Base-by-base conservation (phyloP, 2,113 vertebrate species). In the Spilogale gracilis region DNA sequence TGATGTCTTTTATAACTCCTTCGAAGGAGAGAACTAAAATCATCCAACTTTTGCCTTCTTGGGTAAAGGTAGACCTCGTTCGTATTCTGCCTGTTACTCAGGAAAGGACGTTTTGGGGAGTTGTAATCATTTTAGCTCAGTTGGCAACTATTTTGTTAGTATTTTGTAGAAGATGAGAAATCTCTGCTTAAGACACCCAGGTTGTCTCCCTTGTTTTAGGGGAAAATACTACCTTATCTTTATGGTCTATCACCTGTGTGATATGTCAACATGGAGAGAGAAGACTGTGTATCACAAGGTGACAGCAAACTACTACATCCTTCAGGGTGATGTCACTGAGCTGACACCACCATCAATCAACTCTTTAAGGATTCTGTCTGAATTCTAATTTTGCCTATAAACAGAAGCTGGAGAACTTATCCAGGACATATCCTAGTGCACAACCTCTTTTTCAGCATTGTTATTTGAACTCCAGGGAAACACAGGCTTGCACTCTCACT, bases 201-300 rank as follows among this genome's bases (percentile, higher is more conserved):
- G 50, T 88, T 61, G 60, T 73, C 93, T 63, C 63, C 67, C 50
- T 96, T 92, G 45, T 71, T 95, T 87, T 91, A 86, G 58, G 92
- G 74, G 60, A 7, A 81, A 94, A 93, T 48, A 23, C 69, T 91
- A 48, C 61, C 58, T 91, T 94, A 43, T 88, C 61, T 92, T 92
- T 90, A 81, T 83, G 69, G 80, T 48, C 90, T 92, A 65, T 95
- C 91, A 78, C 48, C 52, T 69, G 21, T 56, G 20, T 58, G 78
- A 60, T 93, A 69, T 58, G 63, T 94, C 94, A 78, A 18, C 60
- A 79, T 1, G 16, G 87, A 86, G 89, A 92, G 71, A 82, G 63
- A 82, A 27, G 65, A 74, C 25, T 45, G 56, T 94, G 32, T 43
- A 30, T 96, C 95, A 91, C 38, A 27, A n/a, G 73, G 69, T 97